These are phyloP conservation scores for Drosophila sp. DNA, from an alignment of 1,140 invertebrate genomes.

Conservation along the genomic window DNA sequence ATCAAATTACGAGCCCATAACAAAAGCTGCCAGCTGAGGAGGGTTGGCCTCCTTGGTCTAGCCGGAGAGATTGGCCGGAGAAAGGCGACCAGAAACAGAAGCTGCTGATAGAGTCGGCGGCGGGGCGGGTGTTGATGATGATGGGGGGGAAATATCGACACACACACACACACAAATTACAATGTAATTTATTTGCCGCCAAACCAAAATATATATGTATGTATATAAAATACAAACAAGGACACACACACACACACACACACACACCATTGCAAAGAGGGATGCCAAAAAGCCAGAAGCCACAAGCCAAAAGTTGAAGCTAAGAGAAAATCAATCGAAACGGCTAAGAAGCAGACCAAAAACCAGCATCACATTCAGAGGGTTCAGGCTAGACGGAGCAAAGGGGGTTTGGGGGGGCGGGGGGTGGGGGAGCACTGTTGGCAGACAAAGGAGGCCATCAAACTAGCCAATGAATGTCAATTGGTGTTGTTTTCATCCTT, in stretches of 20 bases:
- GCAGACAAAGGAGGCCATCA: conserved; percentile 45
- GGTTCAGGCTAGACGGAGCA: conserved; percentile 16
- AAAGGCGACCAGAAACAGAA: neutral
- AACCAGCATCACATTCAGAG: conserved; percentile 30
- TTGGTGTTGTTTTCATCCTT: conserved; percentile 63
- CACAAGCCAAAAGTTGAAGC: conserved; percentile 39
- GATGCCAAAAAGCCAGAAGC: conserved; percentile 18
- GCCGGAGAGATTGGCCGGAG: conserved; percentile 39
- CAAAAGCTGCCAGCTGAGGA: conserved; percentile 48
- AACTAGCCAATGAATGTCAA: conserved; percentile 80
- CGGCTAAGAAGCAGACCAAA: conserved; percentile 58
- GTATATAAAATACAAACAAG: neutral
- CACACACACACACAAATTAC: conserved; percentile 72
- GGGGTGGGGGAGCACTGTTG: neutral
- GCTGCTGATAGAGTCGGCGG: no score
- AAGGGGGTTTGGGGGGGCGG: conserved; percentile 13
- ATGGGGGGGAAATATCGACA: conserved; percentile 29
- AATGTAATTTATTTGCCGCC: conserved; percentile 81
- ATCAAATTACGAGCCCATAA: conserved; percentile 70
- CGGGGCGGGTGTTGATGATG: conserved; percentile 31
- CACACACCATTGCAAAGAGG: neutral
- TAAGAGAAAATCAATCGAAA: conserved; percentile 73
- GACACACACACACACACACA: neutral
- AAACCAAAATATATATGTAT: neutral
- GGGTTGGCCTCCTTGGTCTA: conserved; percentile 60